These are phyloP conservation scores for Scomber japonicus DNA, from an alignment of 2,113 vertebrate species.

Conservation along the genomic window DNA sequence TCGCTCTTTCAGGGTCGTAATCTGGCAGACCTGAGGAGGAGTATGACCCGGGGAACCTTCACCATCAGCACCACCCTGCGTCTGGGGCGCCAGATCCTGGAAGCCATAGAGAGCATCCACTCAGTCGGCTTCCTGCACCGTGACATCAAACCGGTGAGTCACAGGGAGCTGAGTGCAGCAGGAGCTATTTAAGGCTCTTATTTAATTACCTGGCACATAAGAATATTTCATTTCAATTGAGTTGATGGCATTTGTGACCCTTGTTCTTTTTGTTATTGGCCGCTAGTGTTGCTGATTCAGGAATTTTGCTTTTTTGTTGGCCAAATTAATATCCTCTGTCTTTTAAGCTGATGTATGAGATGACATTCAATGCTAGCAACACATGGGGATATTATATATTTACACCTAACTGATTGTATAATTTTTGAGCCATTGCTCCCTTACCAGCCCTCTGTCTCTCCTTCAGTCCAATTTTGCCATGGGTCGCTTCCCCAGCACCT, in stretches of 20 bases:
- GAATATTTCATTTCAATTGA: constrained; percentile 11
- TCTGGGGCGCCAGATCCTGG: constrained; percentile 95
- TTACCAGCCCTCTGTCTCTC: not conserved
- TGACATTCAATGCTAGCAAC: not conserved
- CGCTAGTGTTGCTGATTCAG: constrained; percentile 25
- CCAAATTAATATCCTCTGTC: constrained; percentile 14
- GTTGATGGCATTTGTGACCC: constrained; percentile 5
- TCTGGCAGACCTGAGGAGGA: constrained; percentile 95
- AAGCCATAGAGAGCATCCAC: constrained; percentile 98
- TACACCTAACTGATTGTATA: not conserved
- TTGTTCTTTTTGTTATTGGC: constrained; percentile 19
- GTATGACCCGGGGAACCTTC: constrained; percentile 95
- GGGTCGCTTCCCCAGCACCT: constrained; percentile 97
- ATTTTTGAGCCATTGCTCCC: not conserved
- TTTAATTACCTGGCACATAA: not conserved
- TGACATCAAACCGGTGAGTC: constrained; percentile 96
- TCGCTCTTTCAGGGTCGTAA: constrained; percentile 91
- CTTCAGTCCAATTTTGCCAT: constrained; percentile 98
- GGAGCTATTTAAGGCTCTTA: not conserved
- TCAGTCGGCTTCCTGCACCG: constrained; percentile 97
- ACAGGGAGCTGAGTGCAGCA: not conserved
- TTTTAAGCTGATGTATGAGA: constrained; percentile 10
- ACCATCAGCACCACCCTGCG: constrained; percentile 95
- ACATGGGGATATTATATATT: not conserved
- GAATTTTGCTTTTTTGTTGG: constrained; percentile 22